Base-by-base conservation (phyloP, 2,888 invertebrate genomes). In the Agrochola macilenta region DNA sequence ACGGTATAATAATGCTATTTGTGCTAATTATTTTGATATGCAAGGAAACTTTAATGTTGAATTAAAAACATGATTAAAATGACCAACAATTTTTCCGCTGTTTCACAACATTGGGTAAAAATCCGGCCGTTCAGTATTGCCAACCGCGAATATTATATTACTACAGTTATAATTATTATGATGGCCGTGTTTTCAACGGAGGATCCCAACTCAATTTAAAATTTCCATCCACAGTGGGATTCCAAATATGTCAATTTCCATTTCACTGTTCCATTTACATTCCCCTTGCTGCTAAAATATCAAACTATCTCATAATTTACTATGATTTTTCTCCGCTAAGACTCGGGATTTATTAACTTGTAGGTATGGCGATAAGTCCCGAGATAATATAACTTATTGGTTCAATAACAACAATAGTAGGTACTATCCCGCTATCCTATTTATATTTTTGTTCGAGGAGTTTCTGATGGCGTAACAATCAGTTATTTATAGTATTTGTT, bases 131-230 rank as follows among this genome's bases (percentile, higher is more conserved):
- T 43, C 26, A 46, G 69, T 69, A 57, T 69, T 74, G 58, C 46
- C 57, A 49, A 39, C 61, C 26, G 75, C 72, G 78, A 77, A 85
- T 76, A 82, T 85, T 79, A 79, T 79, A 81, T 74, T 74, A 76
- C 74, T 54, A 73, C 71, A 65, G 64, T 82, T 80, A 76, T 81
- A 83, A 85, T 79, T 81, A 87, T 81, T 74, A 77, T 83, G 76
- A 75, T 82, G 68, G 23, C 58, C 43, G 69, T 78, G 78, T 81
- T 87, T 80, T 78, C 76, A 79, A 61, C 78, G 46, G 68, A 85
- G 81, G 76, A 83, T 78, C 68, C 77, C 69, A 84, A 87, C 86
- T 81, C 82, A 87, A 89, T 87, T 89, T 86, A 84, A 88, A 88
- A 88, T 87, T 87, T 87, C 63, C 81, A 81, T 82, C 71, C 83